Evolutionary conservation across 2,888 invertebrate species (phyloP).

Genomic region (Timema cristinae): DNA sequence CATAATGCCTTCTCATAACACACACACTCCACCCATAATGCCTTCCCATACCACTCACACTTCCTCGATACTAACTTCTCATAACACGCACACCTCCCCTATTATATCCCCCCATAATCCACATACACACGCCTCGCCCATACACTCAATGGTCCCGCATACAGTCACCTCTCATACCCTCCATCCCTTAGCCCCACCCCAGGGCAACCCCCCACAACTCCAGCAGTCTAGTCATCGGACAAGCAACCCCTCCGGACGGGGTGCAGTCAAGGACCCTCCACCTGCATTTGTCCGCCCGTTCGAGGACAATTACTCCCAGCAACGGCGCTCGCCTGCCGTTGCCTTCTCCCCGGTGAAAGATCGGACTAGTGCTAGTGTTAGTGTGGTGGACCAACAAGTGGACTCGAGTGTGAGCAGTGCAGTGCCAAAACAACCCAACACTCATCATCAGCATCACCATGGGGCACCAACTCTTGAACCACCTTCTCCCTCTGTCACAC

Average conservation of each 20-base stretch:
- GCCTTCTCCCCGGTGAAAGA: conserved; percentile 12
- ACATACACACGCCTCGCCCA: conserved; percentile 17
- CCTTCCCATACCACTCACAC: conserved; percentile 2
- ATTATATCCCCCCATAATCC: neutral
- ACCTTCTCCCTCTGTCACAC: neutral
- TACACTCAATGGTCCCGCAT: conserved; percentile 19
- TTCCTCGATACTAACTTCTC: neutral
- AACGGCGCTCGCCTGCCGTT: conserved; percentile 21
- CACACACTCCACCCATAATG: conserved; percentile 14
- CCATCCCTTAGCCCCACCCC: conserved; percentile 20
- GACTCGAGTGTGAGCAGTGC: neutral
- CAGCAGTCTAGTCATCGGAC: conserved; percentile 36
- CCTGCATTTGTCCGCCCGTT: conserved; percentile 44
- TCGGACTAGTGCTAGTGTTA: neutral
- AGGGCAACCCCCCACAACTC: conserved; percentile 38
- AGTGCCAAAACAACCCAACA: neutral
- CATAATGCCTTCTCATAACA: conserved; percentile 20
- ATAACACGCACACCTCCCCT: neutral
- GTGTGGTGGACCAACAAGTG: too few relatives aligned
- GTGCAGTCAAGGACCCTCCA: conserved; percentile 24
- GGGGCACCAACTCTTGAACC: too few relatives aligned
- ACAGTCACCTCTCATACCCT: conserved; percentile 18
- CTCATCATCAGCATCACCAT: too few relatives aligned
- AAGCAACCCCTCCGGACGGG: conserved; percentile 34
- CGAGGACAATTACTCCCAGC: conserved; percentile 39